These are phyloP conservation scores for Hypotaenidia philippensis DNA, from an alignment of 2,797 vertebrate species.

Conservation along the genomic window DNA sequence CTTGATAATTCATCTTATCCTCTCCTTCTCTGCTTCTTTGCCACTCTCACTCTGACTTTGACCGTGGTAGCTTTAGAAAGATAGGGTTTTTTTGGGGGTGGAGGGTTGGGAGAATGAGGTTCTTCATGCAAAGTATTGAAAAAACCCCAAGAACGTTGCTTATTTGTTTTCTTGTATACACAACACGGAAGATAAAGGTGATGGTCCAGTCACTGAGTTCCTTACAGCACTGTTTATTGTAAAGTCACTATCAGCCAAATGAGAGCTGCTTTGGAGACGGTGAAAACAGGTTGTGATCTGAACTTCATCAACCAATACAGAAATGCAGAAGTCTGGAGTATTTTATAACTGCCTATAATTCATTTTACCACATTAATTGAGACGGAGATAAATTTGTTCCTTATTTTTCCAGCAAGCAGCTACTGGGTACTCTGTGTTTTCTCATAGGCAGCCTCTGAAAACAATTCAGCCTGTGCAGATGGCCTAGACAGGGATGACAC, in stretches of 20 bases:
- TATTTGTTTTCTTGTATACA: neutral
- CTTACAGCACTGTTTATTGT: neutral
- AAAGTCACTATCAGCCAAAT: neutral
- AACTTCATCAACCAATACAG: neutral
- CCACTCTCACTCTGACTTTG: neutral
- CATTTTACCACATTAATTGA: conserved; percentile 8
- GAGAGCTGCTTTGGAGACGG: neutral
- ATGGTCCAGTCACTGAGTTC: neutral
- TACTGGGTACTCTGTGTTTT: neutral
- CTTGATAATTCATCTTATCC: neutral
- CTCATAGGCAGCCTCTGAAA: conserved; percentile 15
- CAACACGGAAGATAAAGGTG: neutral
- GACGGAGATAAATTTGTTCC: neutral
- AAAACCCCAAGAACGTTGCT: neutral
- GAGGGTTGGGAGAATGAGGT: neutral
- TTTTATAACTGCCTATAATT: neutral
- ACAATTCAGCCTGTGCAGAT: conserved; percentile 46
- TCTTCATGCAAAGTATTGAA: neutral
- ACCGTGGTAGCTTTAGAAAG: neutral
- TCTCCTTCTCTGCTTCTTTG: neutral
- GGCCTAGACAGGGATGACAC: conserved; percentile 39
- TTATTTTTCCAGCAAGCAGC: conserved; percentile 1
- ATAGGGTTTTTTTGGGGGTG: accelerated
- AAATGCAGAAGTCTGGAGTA: neutral
- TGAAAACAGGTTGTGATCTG: neutral